Percentiles rank a stretch among this genome's conserved stretches.
Evolutionary conservation across 2,113 vertebrate species (phyloP).

Genomic region (Pterocles orientalis): DNA sequence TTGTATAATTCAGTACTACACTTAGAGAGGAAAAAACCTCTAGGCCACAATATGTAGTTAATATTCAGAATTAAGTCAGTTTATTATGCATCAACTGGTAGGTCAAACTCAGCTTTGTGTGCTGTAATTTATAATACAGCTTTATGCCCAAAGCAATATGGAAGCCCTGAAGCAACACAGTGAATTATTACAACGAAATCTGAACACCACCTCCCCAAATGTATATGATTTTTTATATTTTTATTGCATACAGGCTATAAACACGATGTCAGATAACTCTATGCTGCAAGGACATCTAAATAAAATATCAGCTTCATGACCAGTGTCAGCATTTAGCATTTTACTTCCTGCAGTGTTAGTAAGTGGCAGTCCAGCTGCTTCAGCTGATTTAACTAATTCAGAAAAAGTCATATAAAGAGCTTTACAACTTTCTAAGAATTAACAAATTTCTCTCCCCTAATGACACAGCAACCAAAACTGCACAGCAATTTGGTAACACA

Average conservation of each 20-base stretch:
- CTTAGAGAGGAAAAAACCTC: slow-evolving; percentile 83
- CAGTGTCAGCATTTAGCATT: slow-evolving; percentile 63
- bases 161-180: slow-evolving; percentile 74
- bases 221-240: slow-evolving; percentile 30
- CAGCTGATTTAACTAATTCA: slow-evolving; percentile 4
- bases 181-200: slow-evolving; percentile 77
- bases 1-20: slow-evolving; percentile 87
- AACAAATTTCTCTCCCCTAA: slow-evolving; percentile 4
- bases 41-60: slow-evolving; percentile 87
- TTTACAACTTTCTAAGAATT: background rate
- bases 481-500: background rate
- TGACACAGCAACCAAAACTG: background rate
- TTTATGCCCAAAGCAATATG: slow-evolving; percentile 89
- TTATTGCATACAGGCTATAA: slow-evolving; percentile 50
- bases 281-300: slow-evolving; percentile 71
- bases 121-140: slow-evolving; percentile 92
- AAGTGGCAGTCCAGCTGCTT: background rate
- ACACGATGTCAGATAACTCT: slow-evolving; percentile 60
- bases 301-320: slow-evolving; percentile 71
- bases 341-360: background rate
- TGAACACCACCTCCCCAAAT: slow-evolving; percentile 67
- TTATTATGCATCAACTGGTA: slow-evolving; percentile 90
- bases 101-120: slow-evolving; percentile 96
- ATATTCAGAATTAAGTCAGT: slow-evolving; percentile 84
- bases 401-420: background rate